Percentiles rank a stretch among this genome's conserved stretches.
phyloP scores from a whole-genome alignment of 2,888 invertebrate species.

The Lochmaea capreae region DNA sequence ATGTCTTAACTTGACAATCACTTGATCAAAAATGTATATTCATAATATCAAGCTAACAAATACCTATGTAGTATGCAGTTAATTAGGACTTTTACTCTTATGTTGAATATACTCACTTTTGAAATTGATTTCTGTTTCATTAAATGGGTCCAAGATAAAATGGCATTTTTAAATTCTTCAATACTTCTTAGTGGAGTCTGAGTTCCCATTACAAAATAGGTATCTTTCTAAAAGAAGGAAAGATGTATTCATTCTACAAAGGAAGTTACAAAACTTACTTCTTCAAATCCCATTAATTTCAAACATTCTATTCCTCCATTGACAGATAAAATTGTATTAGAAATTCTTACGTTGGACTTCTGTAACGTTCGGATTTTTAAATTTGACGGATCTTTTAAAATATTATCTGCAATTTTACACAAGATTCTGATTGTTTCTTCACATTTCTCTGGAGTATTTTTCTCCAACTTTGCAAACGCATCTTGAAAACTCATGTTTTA shows the following conservation, averaged over 20 bases:
- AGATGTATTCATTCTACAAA: slow-evolving; percentile 1
- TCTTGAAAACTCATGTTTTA: slow-evolving; percentile 42
- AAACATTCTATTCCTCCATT: slow-evolving; percentile 57
- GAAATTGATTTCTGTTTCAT: slow-evolving; percentile 20
- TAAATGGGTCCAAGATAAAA: slow-evolving; percentile 42
- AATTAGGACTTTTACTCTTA: neutral
- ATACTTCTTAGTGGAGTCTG: slow-evolving; percentile 39
- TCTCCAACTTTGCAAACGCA: slow-evolving; percentile 39
- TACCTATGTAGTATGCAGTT: neutral
- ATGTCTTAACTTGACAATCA: slow-evolving; percentile 29
- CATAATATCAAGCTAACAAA: too few relatives aligned
- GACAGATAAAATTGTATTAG: slow-evolving; percentile 53
- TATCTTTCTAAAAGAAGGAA: slow-evolving; percentile 46
- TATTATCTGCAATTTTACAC: slow-evolving; percentile 59
- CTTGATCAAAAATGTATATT: neutral
- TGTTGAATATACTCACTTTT: slow-evolving; percentile 37
- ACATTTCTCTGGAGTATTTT: slow-evolving; percentile 40
- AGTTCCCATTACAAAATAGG: slow-evolving; percentile 43
- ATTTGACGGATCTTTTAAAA: slow-evolving; percentile 56
- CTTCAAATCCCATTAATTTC: slow-evolving; percentile 59
- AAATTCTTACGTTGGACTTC: slow-evolving; percentile 55
- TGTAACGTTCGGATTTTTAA: slow-evolving; percentile 54
- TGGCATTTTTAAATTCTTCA: slow-evolving; percentile 40
- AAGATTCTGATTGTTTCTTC: slow-evolving; percentile 50
- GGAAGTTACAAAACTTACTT: slow-evolving; percentile 49